Conservation (phyloP, 2,113 vertebrate species). For the Lichenostomus cassidix region DNA sequence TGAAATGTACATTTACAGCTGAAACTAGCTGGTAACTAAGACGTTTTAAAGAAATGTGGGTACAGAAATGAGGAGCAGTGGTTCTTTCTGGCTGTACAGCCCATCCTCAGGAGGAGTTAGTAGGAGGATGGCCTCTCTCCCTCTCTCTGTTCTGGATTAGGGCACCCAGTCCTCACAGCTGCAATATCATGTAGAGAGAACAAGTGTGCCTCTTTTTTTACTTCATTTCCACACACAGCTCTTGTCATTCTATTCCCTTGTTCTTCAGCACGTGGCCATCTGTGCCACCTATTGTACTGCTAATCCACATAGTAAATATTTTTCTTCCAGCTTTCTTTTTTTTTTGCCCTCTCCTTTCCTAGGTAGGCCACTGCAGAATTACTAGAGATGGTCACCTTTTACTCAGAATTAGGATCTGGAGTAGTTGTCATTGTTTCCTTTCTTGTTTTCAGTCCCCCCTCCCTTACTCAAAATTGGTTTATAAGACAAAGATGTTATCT, state of each 20-base stretch:
- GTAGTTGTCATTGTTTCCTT: not conserved
- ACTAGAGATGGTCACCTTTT: not conserved
- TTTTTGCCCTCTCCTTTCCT: not conserved
- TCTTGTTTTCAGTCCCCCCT: not conserved
- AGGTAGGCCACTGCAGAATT: not conserved
- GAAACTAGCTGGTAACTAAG: not conserved
- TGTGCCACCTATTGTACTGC: not conserved
- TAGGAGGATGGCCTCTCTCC: not conserved
- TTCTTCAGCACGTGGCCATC: not conserved
- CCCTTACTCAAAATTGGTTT: not conserved
- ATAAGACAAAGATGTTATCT: not conserved
- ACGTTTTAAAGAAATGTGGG: not conserved
- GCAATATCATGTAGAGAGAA: rapidly evolving
- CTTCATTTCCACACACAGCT: not conserved
- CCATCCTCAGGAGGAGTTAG: not conserved
- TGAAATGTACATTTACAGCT: not conserved
- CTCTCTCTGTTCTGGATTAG: not conserved
- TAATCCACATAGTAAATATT: not conserved
- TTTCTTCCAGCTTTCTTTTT: not conserved
- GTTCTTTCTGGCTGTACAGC: not conserved
- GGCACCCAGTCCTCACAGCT: not conserved
- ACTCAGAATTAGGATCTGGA: not conserved
- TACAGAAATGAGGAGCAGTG: not conserved
- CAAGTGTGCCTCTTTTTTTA: not conserved
- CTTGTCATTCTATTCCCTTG: not conserved